Evolutionary conservation across 1,140 invertebrate genomes (phyloP).

Genomic region (Heterodera carotae): DNA sequence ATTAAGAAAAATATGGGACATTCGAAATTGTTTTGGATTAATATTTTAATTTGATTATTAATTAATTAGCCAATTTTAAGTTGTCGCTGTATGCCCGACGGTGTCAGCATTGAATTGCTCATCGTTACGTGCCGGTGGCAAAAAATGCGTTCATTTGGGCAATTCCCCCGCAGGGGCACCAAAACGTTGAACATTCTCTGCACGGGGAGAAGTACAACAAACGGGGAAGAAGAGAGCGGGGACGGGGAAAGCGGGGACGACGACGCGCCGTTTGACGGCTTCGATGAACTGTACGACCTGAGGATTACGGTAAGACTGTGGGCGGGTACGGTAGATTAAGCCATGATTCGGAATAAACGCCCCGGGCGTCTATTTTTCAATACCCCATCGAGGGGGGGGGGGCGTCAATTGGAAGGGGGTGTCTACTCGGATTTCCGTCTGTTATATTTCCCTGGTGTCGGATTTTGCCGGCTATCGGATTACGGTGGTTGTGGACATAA

Average conservation of each 20-base stretch:
- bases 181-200: slow-evolving; percentile 45
- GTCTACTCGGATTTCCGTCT: no score
- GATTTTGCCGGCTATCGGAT: no score
- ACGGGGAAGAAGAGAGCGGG: neutral
- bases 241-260: slow-evolving; percentile 1
- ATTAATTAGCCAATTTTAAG: slow-evolving; percentile 39
- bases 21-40: no score
- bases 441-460: no score
- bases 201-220: neutral
- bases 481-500: neutral
- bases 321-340: neutral
- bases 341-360: no score
- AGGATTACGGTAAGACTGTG: slow-evolving; percentile 36
- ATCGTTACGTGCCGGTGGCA: slow-evolving; percentile 38
- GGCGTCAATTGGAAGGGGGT: neutral
- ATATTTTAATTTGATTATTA: no score
- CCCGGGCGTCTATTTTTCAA: no score
- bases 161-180: slow-evolving; percentile 44
- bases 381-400: no score
- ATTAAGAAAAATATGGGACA: neutral
- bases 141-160: slow-evolving; percentile 27
- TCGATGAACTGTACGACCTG: slow-evolving; percentile 36
- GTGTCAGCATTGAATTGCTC: slow-evolving; percentile 32
- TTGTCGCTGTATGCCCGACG: slow-evolving; percentile 46
- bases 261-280: slow-evolving; percentile 41